Base-by-base conservation (phyloP, 2,888 invertebrate genomes). In the Lottia scabra region DNA sequence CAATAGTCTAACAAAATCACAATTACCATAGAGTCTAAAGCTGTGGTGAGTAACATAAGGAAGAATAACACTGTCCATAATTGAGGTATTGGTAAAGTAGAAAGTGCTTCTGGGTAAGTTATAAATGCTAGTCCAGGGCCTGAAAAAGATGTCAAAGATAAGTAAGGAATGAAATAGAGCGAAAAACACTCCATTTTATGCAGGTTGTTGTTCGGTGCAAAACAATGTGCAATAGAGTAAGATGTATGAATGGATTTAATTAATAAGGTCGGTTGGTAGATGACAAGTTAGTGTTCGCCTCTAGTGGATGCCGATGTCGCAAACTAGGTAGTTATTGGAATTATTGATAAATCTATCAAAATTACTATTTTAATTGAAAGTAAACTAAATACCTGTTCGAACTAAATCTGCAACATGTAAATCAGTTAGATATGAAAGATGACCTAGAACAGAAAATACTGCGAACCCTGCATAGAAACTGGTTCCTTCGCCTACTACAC, bases 371-470 rank as follows among this genome's bases (percentile, higher is more conserved):
- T 6, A 19, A 6, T 27, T 0, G 19, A 16, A 19, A 30, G n/a
- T n/a, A 1, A 12, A 30, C 23, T 72, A 19, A 19, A 63, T 70
- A 87, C 88, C 88, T 78, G 85, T 83, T 48, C 84, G 83, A 6
- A 86, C 88, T 1, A 89, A 87, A 43, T 87, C 84, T 62, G 84
- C 81, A 19, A 89, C 82, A 2, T 81, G 80, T 4, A 85, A 80
- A 6, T 83, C 80, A 30, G 87, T 77, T 63, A 86, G 84, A 70
- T 85, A 80, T 3, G 89, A 86, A 87, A 89, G 88, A 62, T 94
- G 94, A 1, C 95, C 95, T 68, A 87, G 78, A 8, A 86, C 79
- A 16, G 84, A 78, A 75, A 85, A 87, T 26, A 87, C 83, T 27
- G 86, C 87, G 74, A 85, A 84, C 0, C 87, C 87, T 26, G 83